Conservation (phyloP, 2,888 invertebrate genomes). For the Meandrusa payeni region DNA sequence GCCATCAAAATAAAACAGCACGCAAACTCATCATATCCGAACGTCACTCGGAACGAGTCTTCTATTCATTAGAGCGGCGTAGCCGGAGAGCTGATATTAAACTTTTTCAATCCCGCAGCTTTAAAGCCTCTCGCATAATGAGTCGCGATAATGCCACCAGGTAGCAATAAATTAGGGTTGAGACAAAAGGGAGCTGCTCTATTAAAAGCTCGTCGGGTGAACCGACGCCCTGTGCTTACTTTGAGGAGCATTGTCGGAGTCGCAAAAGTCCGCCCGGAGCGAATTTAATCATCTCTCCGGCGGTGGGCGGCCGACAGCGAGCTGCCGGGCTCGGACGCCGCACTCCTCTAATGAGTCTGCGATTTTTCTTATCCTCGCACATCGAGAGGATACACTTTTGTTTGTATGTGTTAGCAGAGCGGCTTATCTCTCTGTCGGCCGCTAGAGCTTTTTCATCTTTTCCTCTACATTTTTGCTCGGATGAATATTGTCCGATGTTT, state of each 20-base stretch:
- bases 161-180: slow-evolving; percentile 17
- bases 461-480: slow-evolving; percentile 5
- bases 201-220: slow-evolving; percentile 17
- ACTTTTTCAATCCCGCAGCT: slow-evolving; percentile 17
- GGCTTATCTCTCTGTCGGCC: slow-evolving; percentile 15
- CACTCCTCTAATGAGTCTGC: slow-evolving; percentile 24
- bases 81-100: neutral
- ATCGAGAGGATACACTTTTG: slow-evolving; percentile 14
- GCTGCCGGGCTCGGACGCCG: slow-evolving; percentile 10
- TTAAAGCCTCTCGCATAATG: slow-evolving; percentile 9
- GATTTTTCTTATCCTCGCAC: slow-evolving; percentile 10
- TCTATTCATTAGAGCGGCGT: neutral
- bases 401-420: slow-evolving; percentile 14
- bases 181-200: slow-evolving; percentile 20
- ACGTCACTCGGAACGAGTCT: no score
- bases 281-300: slow-evolving; percentile 26
- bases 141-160: slow-evolving; percentile 20
- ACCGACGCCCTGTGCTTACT: slow-evolving; percentile 7
- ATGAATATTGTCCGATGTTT: neutral
- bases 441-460: slow-evolving; percentile 4
- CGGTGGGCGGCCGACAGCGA: neutral
- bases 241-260: slow-evolving; percentile 16
- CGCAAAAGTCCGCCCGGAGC: slow-evolving; percentile 26
- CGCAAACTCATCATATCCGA: no score
- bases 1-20: no score